Conservation (phyloP, 1,140 invertebrate genomes). For the Laupala kohalensis region DNA sequence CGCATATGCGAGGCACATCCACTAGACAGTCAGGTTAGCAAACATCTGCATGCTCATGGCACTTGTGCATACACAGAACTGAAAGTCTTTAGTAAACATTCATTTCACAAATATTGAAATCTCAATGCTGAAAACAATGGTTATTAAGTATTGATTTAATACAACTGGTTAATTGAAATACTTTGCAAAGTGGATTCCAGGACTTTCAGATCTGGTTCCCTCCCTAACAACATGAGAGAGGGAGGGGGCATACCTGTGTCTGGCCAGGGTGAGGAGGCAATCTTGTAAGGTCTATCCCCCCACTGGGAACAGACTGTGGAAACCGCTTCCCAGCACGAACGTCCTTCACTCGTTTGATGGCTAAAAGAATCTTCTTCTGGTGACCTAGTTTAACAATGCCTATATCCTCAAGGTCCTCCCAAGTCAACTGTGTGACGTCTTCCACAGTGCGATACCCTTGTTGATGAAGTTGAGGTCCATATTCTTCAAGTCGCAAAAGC, state of each 20-base stretch:
- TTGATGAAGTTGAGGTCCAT: slow-evolving; percentile 69
- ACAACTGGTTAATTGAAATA: background rate
- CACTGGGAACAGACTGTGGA: slow-evolving; percentile 21
- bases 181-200: background rate
- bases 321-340: slow-evolving; percentile 75
- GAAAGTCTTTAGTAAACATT: background rate
- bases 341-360: slow-evolving; percentile 93
- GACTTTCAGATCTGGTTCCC: background rate
- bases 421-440: slow-evolving; percentile 83
- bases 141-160: background rate
- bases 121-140: background rate
- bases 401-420: slow-evolving; percentile 99
- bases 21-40: background rate
- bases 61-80: background rate
- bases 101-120: background rate
- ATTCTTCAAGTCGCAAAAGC: slow-evolving; percentile 80
- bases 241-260: background rate
- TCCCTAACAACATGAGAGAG: background rate
- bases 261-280: slow-evolving; percentile 2
- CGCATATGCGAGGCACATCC: background rate
- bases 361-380: slow-evolving; percentile 95
- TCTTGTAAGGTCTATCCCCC: background rate
- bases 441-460: slow-evolving; percentile 91
- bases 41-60: background rate
- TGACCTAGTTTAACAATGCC: slow-evolving; percentile 90